Conservation (phyloP, 2,797 vertebrate species). For the Jordanella pulchra region DNA sequence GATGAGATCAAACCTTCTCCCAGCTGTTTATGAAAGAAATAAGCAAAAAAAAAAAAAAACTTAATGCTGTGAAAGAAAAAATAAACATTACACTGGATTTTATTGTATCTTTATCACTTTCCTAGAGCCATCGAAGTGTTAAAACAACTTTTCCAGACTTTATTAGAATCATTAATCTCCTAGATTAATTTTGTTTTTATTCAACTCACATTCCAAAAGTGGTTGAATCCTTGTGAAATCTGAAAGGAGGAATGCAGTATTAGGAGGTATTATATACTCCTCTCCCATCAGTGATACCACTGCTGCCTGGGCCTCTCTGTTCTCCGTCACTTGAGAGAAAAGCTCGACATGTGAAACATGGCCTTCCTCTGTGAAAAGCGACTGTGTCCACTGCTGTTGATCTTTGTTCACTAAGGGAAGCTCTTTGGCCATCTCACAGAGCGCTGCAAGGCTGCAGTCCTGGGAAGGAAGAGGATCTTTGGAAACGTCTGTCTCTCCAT, state of each 20-base stretch:
- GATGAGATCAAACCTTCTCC: conserved; percentile 86
- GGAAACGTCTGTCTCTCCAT: conserved; percentile 1
- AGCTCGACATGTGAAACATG: conserved; percentile 77
- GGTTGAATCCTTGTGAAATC: conserved; percentile 88
- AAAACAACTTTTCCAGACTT: background rate
- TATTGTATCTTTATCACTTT: background rate
- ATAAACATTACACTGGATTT: background rate
- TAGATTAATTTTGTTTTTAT: background rate
- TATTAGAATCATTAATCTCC: background rate
- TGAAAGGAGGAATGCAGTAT: conserved; percentile 89
- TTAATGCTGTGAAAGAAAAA: no score
- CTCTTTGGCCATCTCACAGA: conserved; percentile 92
- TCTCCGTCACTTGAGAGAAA: conserved; percentile 84
- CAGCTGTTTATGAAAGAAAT: conserved; percentile 73
- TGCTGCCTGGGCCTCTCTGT: conserved; percentile 67
- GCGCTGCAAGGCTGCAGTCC: conserved; percentile 82
- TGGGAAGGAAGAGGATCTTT: conserved; percentile 41
- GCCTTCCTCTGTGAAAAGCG: conserved; percentile 62
- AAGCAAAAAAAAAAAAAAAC: background rate
- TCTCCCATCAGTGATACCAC: conserved; percentile 86
- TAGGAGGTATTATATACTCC: conserved; percentile 88
- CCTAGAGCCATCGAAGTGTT: background rate
- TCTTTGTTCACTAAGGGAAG: conserved; percentile 71
- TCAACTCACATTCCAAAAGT: conserved; percentile 86
- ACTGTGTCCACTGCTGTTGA: conserved; percentile 47